Percentiles rank a stretch among this genome's conserved stretches.
Evolutionary conservation across 2,113 vertebrate species (phyloP).

Genomic region (Petroica traversi): DNA sequence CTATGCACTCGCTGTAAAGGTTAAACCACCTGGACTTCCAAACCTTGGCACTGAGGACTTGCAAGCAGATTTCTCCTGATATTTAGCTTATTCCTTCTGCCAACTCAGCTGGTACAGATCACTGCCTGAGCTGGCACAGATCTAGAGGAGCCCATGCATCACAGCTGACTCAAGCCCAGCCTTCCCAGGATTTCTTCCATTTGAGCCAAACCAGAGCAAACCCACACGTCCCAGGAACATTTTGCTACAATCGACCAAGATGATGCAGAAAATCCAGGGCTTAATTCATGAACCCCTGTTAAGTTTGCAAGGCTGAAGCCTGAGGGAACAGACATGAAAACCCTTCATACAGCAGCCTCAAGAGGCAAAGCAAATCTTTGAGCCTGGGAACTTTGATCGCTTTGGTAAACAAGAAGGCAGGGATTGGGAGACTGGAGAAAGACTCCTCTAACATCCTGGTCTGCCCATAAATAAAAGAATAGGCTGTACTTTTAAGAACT

Average conservation of each 20-base stretch:
- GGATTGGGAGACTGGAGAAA: background rate
- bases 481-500: conserved; percentile 1
- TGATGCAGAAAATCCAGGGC: background rate
- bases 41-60: background rate
- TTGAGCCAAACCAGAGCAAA: background rate
- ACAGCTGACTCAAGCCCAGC: background rate
- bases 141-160: background rate
- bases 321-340: background rate
- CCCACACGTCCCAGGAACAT: background rate
- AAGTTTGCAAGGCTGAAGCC: background rate
- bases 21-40: background rate
- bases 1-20: background rate
- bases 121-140: background rate
- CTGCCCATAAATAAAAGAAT: conserved; percentile 26
- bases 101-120: background rate
- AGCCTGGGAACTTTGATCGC: background rate
- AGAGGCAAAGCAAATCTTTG: background rate
- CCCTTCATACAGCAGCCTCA: background rate
- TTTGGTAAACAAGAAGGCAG: background rate
- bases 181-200: background rate
- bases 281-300: background rate
- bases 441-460: background rate
- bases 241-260: background rate
- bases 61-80: background rate
- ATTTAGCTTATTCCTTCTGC: background rate